Evolutionary conservation across 2,797 vertebrate genomes (phyloP).

Genomic region (Buceros bicornis): DNA sequence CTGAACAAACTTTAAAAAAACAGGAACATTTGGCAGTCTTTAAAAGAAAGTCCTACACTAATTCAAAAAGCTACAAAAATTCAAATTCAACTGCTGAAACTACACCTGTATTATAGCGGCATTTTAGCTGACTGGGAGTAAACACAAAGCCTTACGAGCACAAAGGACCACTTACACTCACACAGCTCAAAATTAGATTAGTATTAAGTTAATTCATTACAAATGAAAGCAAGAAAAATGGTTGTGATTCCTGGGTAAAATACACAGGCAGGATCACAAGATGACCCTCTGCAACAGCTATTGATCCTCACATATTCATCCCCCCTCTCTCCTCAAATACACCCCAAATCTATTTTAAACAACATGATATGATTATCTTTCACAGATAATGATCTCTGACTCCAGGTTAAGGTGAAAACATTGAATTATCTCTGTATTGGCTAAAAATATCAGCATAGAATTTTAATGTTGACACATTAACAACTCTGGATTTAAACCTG

Average conservation of each 20-base stretch:
- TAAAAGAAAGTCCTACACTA: background rate
- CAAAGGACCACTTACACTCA: accelerated
- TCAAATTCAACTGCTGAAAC: background rate
- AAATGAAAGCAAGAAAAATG: background rate
- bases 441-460: background rate
- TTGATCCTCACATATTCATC: background rate
- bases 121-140: background rate
- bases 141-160: background rate
- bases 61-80: background rate
- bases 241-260: background rate
- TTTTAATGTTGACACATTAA: background rate
- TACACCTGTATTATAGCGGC: background rate
- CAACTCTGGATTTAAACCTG: background rate
- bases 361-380: background rate
- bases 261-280: background rate
- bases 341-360: background rate
- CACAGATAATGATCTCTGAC: background rate
- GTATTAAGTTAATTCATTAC: background rate
- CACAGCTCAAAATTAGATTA: background rate
- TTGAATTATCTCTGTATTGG: background rate
- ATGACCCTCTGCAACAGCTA: background rate
- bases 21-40: background rate
- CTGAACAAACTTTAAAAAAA: background rate
- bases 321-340: background rate
- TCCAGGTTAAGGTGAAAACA: background rate